A percentile compares a stretch with the other conserved stretches of the same genome.
These are phyloP conservation scores for Saguinus midas DNA, from an alignment of 2,113 vertebrate genomes.

Conservation along the genomic window DNA sequence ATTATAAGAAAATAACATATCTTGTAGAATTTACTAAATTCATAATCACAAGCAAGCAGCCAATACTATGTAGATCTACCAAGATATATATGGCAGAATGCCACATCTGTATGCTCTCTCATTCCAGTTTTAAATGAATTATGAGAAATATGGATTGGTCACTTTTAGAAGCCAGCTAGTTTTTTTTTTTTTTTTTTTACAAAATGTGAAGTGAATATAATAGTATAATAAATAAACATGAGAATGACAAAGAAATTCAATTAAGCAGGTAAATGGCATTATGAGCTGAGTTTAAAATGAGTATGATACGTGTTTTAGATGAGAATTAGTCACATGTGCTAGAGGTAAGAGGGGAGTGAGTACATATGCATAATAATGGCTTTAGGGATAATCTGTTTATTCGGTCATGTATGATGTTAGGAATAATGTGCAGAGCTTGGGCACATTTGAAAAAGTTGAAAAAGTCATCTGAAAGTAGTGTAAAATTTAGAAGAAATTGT, in stretches of 20 bases:
- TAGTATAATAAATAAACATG: conserved; percentile 24
- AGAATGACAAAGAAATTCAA: neutral
- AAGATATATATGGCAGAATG: neutral
- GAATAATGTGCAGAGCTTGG: neutral
- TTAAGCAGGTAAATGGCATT: neutral
- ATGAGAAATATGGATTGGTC: neutral
- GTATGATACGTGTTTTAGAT: neutral
- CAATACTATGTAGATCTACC: neutral
- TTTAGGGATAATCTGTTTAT: neutral
- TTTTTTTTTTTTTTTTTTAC: neutral
- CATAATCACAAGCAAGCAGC: neutral
- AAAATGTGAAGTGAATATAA: neutral
- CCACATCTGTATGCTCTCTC: neutral
- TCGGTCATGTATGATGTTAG: neutral
- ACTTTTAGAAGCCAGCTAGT: conserved; percentile 30
- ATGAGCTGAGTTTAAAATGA: conserved; percentile 11
- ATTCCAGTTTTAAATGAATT: conserved; percentile 8
- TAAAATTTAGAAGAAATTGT: neutral
- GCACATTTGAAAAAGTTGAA: neutral
- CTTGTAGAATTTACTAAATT: neutral
- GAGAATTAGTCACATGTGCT: neutral
- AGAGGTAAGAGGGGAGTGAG: neutral
- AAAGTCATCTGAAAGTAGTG: neutral
- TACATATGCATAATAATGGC: neutral
- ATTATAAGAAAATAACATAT: neutral